phyloP scores from a whole-genome alignment of 2,888 invertebrate genomes.

The Teleogryllus oceanicus region DNA sequence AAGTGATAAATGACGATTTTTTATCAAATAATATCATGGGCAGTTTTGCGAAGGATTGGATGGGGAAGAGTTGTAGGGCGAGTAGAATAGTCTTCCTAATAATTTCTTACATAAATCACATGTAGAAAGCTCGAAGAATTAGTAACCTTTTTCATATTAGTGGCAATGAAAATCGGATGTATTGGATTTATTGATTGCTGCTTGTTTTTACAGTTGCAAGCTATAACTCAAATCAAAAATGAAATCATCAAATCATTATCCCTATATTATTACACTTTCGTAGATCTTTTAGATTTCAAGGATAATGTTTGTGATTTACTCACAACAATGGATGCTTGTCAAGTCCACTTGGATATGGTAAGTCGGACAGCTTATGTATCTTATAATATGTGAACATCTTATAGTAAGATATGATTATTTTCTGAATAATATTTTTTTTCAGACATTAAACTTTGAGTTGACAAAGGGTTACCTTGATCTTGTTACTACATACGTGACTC shows the following conservation, averaged over 20 bases:
- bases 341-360: slow-evolving; percentile 87
- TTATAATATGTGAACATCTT: background rate
- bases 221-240: slow-evolving; percentile 79
- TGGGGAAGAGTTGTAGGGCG: no score
- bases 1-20: background rate
- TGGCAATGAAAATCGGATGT: background rate
- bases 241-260: slow-evolving; percentile 96
- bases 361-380: slow-evolving; percentile 40
- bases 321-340: slow-evolving; percentile 95
- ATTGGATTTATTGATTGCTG: background rate
- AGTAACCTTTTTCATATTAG: no score
- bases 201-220: slow-evolving; percentile 57
- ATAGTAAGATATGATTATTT: background rate
- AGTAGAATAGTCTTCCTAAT: no score
- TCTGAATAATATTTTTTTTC: slow-evolving; percentile 37
- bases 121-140: no score
- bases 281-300: slow-evolving; percentile 95
- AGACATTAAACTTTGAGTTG: slow-evolving; percentile 89
- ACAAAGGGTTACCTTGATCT: slow-evolving; percentile 94
- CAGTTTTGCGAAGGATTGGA: no score
- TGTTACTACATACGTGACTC: slow-evolving; percentile 86
- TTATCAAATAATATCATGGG: no score
- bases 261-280: slow-evolving; percentile 97
- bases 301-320: slow-evolving; percentile 87
- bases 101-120: background rate